Conservation (phyloP, 2,888 invertebrate species). For the Tuta absoluta region DNA sequence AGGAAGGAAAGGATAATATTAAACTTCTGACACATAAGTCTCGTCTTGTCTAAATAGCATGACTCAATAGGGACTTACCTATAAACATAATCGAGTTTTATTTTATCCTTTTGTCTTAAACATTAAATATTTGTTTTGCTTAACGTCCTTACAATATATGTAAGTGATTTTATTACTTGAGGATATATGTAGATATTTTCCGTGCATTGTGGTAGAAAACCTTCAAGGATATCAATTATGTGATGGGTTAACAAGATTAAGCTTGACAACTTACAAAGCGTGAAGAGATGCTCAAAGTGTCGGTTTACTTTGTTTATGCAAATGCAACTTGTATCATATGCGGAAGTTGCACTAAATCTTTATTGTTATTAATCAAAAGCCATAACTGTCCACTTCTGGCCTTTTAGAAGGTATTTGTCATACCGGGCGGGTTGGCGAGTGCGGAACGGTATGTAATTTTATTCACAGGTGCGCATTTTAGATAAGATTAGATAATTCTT, state of each 20-base stretch:
- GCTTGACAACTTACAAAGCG: conserved; percentile 3
- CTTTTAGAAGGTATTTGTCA: too few species aligned
- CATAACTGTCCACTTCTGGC: too few species aligned
- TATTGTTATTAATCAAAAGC: neutral
- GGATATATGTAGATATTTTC: neutral
- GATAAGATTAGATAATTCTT: too few species aligned
- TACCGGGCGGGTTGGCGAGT: too few species aligned
- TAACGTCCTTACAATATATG: neutral
- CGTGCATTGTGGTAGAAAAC: neutral
- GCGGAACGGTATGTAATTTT: too few species aligned
- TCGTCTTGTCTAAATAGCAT: neutral
- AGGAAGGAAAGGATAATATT: neutral
- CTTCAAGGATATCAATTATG: neutral
- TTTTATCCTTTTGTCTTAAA: neutral
- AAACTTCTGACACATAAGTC: neutral
- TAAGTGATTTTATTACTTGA: neutral
- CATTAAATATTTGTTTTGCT: neutral
- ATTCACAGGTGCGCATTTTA: too few species aligned
- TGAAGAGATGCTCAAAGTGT: conserved; percentile 11
- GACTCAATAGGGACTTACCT: conserved; percentile 7
- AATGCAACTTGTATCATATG: neutral
- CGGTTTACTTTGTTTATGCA: conserved; percentile 10
- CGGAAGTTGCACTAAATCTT: neutral
- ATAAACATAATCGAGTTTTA: neutral
- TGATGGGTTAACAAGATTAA: neutral